Evolutionary conservation across 2,888 invertebrate genomes (phyloP).

Genomic region (Tinea trinotella): DNA sequence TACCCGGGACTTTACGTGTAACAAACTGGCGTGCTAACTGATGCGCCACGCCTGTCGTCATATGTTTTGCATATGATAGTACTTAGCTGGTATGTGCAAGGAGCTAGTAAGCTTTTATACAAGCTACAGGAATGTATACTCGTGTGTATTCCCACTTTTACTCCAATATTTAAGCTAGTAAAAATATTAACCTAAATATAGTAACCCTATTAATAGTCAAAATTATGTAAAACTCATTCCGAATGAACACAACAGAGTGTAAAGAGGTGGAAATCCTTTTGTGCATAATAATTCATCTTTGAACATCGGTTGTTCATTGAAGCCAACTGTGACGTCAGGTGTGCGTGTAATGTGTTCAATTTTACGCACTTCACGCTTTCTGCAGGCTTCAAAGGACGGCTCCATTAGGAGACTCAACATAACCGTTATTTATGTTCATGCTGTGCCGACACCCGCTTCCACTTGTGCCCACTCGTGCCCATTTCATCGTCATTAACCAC

Average conservation of each 20-base stretch:
- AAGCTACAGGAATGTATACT: too few species aligned
- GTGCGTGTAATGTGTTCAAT: slow-evolving; percentile 13
- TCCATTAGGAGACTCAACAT: not conserved
- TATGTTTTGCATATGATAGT: too few species aligned
- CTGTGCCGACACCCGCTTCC: slow-evolving; percentile 13
- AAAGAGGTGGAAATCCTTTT: not conserved
- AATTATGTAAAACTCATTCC: not conserved
- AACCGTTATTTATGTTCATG: slow-evolving; percentile 17
- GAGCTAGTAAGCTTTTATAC: too few species aligned
- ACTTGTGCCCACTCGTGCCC: slow-evolving; percentile 9
- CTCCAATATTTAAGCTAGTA: too few species aligned
- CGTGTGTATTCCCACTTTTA: too few species aligned
- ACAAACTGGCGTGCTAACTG: too few species aligned
- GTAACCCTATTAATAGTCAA: too few species aligned
- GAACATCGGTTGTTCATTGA: not conserved
- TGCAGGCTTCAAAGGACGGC: slow-evolving; percentile 6
- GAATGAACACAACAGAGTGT: not conserved
- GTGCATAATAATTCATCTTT: not conserved
- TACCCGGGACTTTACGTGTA: too few species aligned
- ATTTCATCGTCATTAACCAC: slow-evolving; percentile 17
- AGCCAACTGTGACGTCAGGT: not conserved
- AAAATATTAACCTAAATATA: too few species aligned
- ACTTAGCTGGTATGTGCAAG: too few species aligned
- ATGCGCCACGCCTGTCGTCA: too few species aligned
- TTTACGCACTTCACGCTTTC: slow-evolving; percentile 5